Base-by-base conservation (phyloP, 2,888 invertebrate species). In the Diabrotica balteata region DNA sequence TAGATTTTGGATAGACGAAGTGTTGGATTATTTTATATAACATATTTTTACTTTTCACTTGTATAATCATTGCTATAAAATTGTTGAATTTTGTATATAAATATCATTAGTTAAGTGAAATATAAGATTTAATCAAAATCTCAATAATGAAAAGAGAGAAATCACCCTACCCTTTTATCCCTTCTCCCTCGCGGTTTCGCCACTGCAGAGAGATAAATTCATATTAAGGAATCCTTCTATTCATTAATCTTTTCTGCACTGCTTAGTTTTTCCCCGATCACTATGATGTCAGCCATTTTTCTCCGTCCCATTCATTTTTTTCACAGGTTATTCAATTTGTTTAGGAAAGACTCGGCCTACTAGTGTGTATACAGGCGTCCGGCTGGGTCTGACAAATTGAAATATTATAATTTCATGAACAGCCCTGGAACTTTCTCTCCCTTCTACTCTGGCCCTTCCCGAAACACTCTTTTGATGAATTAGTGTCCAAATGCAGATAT, bases 371-470 rank as follows among this genome's bases (percentile, higher is more conserved):
- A 69, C 58, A 63, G 42, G 58, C 68, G 70, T 73, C 70, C 73
- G 66, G 68, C 67, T 70, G 71, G 68, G 65, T 73, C 67, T 73
- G 73, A 73, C 73, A 73, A 73, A 73, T 71, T 73, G 71, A 71
- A 71, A 71, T 71, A 71, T 71, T 71, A 71, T 71, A 71, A 69
- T 71, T 71, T 71, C 71, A 71, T 71, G 66, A 64, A 71, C 69
- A 69, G 71, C 64, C 61, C 44, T 43, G 46, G 63, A 50, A 51
- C 44, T 63, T 50, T n/a, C 54, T 9, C 9, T 57, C 55, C 7
- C 22, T 44, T 32, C 7, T 17, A 3, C 11, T 17, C 44, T 44
- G 32, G 7, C 17, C 8, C 47, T 47, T 47, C 64, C 57, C 57
- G 59, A 58, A 52, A 10, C 58, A 52, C 46, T 52, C 58, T 58